Percentiles rank a stretch among this genome's conserved stretches.
Evolutionary conservation across 2,113 vertebrate genomes (phyloP).

Genomic region (Paraplagusia blochii): DNA sequence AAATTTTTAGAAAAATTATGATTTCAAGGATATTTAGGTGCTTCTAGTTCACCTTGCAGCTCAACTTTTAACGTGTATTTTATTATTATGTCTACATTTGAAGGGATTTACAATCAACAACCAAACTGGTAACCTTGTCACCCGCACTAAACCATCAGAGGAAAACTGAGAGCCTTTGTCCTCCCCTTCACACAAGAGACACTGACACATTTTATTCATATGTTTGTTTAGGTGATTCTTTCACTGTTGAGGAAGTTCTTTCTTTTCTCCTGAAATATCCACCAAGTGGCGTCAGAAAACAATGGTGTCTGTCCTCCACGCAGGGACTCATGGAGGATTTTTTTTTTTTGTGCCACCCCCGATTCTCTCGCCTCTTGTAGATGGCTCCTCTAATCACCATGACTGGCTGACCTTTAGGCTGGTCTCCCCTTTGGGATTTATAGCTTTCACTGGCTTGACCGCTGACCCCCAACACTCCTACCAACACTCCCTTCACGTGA

Average conservation of each 20-base stretch:
- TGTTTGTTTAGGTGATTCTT: slow-evolving; percentile 42
- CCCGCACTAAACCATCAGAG: background rate
- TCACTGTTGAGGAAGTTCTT: slow-evolving; percentile 53
- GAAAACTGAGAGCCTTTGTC: slow-evolving; percentile 5
- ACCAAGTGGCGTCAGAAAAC: slow-evolving; percentile 58
- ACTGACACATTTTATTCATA: slow-evolving; percentile 21
- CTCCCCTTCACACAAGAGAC: slow-evolving; percentile 20
- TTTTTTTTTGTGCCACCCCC: slow-evolving; percentile 55
- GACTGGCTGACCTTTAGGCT: slow-evolving; percentile 71
- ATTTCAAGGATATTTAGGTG: no score
- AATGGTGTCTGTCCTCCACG: slow-evolving; percentile 57
- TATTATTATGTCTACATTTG: no score
- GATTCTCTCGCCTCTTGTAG: slow-evolving; percentile 61
- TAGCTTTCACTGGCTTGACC: slow-evolving; percentile 73
- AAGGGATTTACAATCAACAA: no score
- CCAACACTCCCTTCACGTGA: slow-evolving; percentile 64
- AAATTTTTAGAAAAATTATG: no score
- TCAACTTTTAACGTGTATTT: no score
- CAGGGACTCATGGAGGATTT: slow-evolving; percentile 34
- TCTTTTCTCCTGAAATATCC: slow-evolving; percentile 58
- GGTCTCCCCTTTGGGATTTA: slow-evolving; percentile 70
- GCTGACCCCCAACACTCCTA: slow-evolving; percentile 60
- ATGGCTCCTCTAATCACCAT: slow-evolving; percentile 65
- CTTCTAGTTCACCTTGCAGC: no score
- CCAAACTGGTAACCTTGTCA: no score